Base-by-base conservation (phyloP, 2,797 vertebrate species). In the Pipistrellus pipistrellus region DNA sequence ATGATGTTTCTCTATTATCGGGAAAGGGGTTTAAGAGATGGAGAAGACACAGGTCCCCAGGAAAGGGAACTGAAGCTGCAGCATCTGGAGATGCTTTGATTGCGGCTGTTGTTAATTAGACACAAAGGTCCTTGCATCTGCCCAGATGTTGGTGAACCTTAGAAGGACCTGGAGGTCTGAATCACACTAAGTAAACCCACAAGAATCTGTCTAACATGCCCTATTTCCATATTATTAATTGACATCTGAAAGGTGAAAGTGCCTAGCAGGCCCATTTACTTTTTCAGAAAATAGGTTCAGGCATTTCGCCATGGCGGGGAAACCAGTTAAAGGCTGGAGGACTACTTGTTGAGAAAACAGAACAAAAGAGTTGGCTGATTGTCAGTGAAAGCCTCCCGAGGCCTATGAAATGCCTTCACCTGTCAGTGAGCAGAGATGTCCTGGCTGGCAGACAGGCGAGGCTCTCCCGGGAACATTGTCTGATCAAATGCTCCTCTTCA, bases 211-310 rank as follows among this genome's bases (percentile, higher is more conserved):
- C 20, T 5, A 48, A 78, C 51, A 30, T 35, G 55, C 81, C 44
- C 75, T 57, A 21, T 57, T 73, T 92, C 73, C 76, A 44, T 55
- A 48, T 82, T 35, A 64, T 76, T 76, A 84, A 84, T 87, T 90
- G 88, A 25, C 9, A 46, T 18, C 48, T 46, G 75, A 66, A 91
- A 82, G 64, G 57, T 53, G 41, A 53, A 92, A 46, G 41, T 62
- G 25, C 78, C 64, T 44, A 20, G 21, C 8, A 21, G 20, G 12
- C 13, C 44, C n/a, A 17, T 35, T 64, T 38, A 25, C 32, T 53
- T 90, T 68, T 72, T 78, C 23, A 17, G 12, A 30, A 25, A 83
- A 71, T 3, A 86, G 38, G 10, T 46, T 48, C 46, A 78, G 27
- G 44, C 44, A 8, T 76, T 90, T 77, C 41, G 6, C 44, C 41